Evolutionary conservation across 2,797 vertebrate species (phyloP), one percentile per base, ranked within the genome.

Genomic region (Cercopithecus mitis): DNA sequence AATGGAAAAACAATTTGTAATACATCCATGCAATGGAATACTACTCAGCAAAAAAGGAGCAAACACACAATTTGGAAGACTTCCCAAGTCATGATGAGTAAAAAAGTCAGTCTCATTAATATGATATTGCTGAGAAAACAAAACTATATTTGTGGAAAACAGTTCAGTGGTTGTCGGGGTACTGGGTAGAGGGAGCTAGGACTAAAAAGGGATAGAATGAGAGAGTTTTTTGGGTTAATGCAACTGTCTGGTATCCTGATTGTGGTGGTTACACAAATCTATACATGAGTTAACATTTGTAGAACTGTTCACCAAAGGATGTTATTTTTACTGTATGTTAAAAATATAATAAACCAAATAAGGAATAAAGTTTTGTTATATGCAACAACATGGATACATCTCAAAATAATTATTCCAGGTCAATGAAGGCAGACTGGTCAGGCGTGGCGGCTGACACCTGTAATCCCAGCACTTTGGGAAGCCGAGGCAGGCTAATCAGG

Each of bases 301-400:
- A 41, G 47, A 50, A 20, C 84, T 88, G 15, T 91, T 73, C 27
- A 55, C 17, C 36, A 25, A 61, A 86, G 43, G 30, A 36, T n/a
- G 5, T 72, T 58, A 58, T 58, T 50, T 13, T 83, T 67, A 55
- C 39, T 50, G 2, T 57, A 77, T n/a, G 25, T 50, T 92, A 76
- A 64, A 95, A 75, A 64, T 87, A 87, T 87, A 83, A 47, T 76
- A 92, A 81, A 61, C 50, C 43, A 89, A 82, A 72, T 36, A 79
- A 58, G 17, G 43, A 88, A 88, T 82, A 57, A 75, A 83, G 9
- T 91, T 90, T n/a, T 95, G 70, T 76, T 67, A n/a, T 10, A 33
- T 95, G 22, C 47, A n/a, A 57, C 33, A 55, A 55, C 33, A 47
- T 27, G 33, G 45, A 47, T 55, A 47, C 6, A 13, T 58, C 5